phyloP scores from a whole-genome alignment of 2,113 vertebrate genomes.

The Parotia lawesii region DNA sequence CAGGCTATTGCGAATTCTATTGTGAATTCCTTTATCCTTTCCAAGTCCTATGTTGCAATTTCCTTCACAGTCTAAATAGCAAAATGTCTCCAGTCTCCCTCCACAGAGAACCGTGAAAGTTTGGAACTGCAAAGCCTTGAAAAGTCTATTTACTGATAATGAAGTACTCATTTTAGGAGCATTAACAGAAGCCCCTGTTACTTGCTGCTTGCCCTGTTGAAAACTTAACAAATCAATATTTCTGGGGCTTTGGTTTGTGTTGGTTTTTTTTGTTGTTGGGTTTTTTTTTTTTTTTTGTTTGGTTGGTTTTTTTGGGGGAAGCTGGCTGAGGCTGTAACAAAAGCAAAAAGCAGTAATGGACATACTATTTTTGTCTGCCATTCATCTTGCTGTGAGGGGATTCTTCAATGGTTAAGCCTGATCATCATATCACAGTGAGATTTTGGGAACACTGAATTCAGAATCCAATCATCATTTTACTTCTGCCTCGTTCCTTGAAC shows the following conservation, averaged over 20 bases:
- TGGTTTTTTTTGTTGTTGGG: not conserved
- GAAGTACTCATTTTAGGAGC: not conserved
- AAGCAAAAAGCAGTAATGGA: not conserved
- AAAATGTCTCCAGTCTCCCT: not conserved
- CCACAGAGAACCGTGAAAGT: not conserved
- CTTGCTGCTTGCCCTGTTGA: not conserved
- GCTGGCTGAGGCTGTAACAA: not conserved
- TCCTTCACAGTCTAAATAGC: not conserved
- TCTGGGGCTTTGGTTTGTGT: not conserved
- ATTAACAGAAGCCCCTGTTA: not conserved
- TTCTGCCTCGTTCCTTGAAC: not conserved
- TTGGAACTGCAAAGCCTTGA: not conserved
- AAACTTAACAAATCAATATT: not conserved
- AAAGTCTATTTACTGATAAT: not conserved
- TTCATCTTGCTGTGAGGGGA: not conserved
- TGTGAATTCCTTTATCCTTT: conserved; percentile 15
- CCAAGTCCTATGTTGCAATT: conserved; percentile 13
- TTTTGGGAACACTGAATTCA: not conserved
- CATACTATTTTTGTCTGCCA: not conserved
- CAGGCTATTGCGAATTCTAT: not conserved
- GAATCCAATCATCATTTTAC: not conserved
- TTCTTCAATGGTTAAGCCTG: not conserved
- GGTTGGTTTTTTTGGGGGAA: too few relatives aligned
- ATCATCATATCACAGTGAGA: not conserved
- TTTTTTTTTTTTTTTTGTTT: not conserved